Base-by-base conservation (phyloP, 1,140 invertebrate genomes). In the Drosophila nebulosa region DNA sequence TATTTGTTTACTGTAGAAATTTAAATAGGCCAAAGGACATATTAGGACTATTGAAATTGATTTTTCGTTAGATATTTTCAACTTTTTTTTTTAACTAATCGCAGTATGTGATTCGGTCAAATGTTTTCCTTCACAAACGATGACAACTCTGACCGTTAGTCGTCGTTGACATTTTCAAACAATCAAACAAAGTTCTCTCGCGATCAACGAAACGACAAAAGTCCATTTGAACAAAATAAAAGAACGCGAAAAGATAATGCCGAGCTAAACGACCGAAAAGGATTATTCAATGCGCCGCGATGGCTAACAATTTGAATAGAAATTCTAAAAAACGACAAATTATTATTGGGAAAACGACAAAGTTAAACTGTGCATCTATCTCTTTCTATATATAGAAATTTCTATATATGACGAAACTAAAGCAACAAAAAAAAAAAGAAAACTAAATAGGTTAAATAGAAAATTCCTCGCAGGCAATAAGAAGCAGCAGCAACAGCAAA, bases 211-310 rank as follows among this genome's bases (percentile, higher is more conserved):
- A 46, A 46, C 39, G 39, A 21, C 39, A n/a, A 46, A 46, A 46
- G 39, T 42, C 7, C 39, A 21, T 46, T 46, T 30, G 27, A 30
- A 46, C 3, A 42, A 39, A 39, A 26, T 18, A 55, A 53, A 55
- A 55, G 30, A 12, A 16, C 26, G 12, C n/a, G 52, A 55, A 55
- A 79, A 76, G 60, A 61, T 65, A 76, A 81, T 80, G 73, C 59
- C 55, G 61, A 62, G 68, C 73, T 80, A 63, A 77, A 46, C 39
- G 39, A 46, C 39, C 77, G n/a, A 73, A 80, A 85, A 74, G 78
- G 81, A 86, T 85, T 85, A 85, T 86, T 80, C 68, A 85, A 85
- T 83, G 57, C 73, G 75, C 78, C 78, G 78, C 73, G 74, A 85
- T 85, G 81, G 81, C 69, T 63, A 59, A 63, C 39, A 62, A 27